Base-by-base conservation (phyloP, 30 jellyfish, hydroid and myxozoan species). In the Rhopilema esculentum region DNA sequence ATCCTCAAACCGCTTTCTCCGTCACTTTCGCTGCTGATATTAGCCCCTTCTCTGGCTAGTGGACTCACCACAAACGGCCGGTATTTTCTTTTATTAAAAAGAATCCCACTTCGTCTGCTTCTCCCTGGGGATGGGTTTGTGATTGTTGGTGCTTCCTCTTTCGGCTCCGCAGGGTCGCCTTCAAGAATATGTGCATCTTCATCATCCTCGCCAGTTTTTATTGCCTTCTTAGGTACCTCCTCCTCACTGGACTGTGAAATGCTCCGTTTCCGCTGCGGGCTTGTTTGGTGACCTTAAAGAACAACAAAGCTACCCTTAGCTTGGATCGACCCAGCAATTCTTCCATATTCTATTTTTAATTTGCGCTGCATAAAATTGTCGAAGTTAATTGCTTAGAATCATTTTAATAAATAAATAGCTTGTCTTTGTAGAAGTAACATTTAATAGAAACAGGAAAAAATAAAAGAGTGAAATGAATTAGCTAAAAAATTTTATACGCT, bases 61-160 rank as follows among this genome's bases (percentile, higher is more conserved):
- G 98, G 98, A 68, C 98, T 92, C 8, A 94, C 90, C 4, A 72
- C 93, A 28, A 82, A 83, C 40, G 98, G 97, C 64, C 95, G 94
- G 75, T 94, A 94, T 51, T 89, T 96, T 66, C 85, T 84, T 65
- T 96, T 96, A 80, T 96, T 96, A 72, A 96, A 96, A n/a, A 96
- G 82, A 1, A 96, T 88, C 19, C 98, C 98, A 70, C 99, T 96
- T 12, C 99, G 87, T 40, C 99, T 80, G 81, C 95, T 96, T 32
- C 99, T 88, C 16, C 99, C 99, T 8, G 99, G 99, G 12, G 98
- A 90, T 8, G 99, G 98, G 71, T 96, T 96, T 29, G 71, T 66
- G 15, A 78, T 57, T 9, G 90, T 30, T 16, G 79, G 30, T 20
- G 26, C 40, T 26, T 16, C 77, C 21, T 52, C 75, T 50, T 32